Conservation (phyloP, 2,113 vertebrate species). For the Prinia subflava region DNA sequence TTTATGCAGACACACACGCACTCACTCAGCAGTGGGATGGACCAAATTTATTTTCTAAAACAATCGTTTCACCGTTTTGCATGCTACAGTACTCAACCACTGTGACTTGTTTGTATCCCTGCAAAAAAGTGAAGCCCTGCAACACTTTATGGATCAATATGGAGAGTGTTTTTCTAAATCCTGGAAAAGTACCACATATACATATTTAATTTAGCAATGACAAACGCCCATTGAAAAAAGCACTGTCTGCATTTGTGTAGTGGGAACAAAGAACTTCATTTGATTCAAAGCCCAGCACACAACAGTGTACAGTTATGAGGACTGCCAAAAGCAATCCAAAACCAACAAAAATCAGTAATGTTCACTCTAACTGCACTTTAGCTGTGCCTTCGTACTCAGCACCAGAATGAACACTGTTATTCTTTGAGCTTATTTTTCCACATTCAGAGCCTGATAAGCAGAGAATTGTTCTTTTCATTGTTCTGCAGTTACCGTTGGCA, state of each 20-base stretch:
- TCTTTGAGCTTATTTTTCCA: constrained; percentile 26
- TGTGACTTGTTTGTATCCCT: neutral
- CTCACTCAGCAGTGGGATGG: constrained; percentile 37
- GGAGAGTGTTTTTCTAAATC: constrained; percentile 28
- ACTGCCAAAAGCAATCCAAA: constrained; percentile 38
- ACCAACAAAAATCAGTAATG: constrained; percentile 11
- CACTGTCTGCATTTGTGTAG: constrained; percentile 6
- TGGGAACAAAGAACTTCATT: constrained; percentile 15
- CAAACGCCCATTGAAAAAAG: constrained; percentile 7
- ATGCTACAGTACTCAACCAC: neutral
- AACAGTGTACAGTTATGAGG: neutral
- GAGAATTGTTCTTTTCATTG: constrained; percentile 19
- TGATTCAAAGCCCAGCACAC: neutral
- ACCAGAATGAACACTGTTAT: constrained; percentile 1
- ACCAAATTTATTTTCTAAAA: constrained; percentile 1
- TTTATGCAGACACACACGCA: neutral
- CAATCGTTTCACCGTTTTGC: neutral
- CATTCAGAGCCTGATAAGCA: neutral
- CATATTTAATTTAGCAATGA: constrained; percentile 21
- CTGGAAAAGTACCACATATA: constrained; percentile 18
- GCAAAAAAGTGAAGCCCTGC: neutral
- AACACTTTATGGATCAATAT: constrained; percentile 44
- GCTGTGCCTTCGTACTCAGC: neutral
- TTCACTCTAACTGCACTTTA: constrained; percentile 44
- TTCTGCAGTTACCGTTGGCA: neutral